Conservation (phyloP, 2,113 vertebrate genomes). For the Coptodon bakossiorum region DNA sequence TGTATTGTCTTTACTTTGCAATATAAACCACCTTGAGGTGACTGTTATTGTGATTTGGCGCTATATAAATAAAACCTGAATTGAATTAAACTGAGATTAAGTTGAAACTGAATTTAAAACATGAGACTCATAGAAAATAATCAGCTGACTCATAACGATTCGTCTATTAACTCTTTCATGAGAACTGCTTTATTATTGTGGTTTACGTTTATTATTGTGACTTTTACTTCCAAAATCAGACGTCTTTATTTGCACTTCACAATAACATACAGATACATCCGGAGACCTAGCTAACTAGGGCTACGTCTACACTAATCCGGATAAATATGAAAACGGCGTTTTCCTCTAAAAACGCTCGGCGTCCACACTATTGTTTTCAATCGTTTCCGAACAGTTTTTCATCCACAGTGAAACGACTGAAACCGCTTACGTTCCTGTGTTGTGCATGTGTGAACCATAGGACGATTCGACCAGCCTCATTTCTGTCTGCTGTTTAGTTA, state of each 20-base stretch:
- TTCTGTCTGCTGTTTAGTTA: accelerated
- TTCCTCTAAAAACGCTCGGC: neutral
- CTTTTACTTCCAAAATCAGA: accelerated
- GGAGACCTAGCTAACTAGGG: neutral
- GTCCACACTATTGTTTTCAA: neutral
- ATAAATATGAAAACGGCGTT: accelerated
- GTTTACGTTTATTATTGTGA: neutral
- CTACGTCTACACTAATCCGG: accelerated
- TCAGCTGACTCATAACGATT: neutral
- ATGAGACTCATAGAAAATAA: neutral
- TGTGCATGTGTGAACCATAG: accelerated
- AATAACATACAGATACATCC: neutral
- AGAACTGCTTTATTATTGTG: neutral
- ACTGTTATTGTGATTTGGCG: neutral
- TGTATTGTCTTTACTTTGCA: too few relatives aligned
- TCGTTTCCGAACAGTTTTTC: neutral
- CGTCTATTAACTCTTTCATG: neutral
- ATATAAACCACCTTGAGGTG: too few relatives aligned
- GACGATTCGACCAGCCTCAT: accelerated
- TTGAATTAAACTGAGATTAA: neutral
- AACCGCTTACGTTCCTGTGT: accelerated
- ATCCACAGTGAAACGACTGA: neutral
- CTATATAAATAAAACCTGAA: neutral
- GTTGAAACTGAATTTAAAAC: neutral
- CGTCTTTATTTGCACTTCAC: neutral